Percentiles rank a stretch among this genome's conserved stretches.
Evolutionary conservation across 2,888 invertebrate species (phyloP).

Genomic region (Agrotis puta): DNA sequence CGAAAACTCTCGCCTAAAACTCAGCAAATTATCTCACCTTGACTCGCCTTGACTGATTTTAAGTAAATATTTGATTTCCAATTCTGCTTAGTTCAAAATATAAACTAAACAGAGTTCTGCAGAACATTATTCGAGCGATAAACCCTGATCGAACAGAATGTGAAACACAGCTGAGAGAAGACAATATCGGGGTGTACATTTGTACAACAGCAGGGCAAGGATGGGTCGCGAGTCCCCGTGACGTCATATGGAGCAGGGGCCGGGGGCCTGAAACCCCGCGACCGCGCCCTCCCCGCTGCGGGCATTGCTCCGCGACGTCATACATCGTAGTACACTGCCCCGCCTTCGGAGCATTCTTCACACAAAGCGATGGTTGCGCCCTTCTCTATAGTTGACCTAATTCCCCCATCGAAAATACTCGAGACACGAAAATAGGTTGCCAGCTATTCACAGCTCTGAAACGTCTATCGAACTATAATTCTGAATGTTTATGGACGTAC

Average conservation of each 20-base stretch:
- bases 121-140: constrained; percentile 9
- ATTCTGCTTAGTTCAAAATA: background rate
- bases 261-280: constrained; percentile 36
- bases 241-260: constrained; percentile 71
- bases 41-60: constrained; percentile 3
- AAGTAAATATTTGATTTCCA: background rate
- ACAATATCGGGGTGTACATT: constrained; percentile 14
- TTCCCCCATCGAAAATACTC: constrained; percentile 66
- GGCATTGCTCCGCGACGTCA: constrained; percentile 80
- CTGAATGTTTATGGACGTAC: constrained; percentile 38
- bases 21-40: background rate
- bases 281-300: constrained; percentile 25
- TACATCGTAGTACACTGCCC: constrained; percentile 62
- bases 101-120: background rate
- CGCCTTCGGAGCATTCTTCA: constrained; percentile 61
- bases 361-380: constrained; percentile 64
- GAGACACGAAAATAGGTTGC: constrained; percentile 65
- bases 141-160: constrained; percentile 7
- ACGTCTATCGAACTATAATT: constrained; percentile 39
- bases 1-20: background rate
- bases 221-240: constrained; percentile 59
- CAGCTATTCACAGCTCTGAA: constrained; percentile 55
- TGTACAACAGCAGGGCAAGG: constrained; percentile 55
- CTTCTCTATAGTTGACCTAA: constrained; percentile 73
- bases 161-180: constrained; percentile 27